Evolutionary conservation across 2,888 invertebrate species (phyloP), one percentile per base, ranked within the genome.

Genomic region (Macrophya annulata): DNA sequence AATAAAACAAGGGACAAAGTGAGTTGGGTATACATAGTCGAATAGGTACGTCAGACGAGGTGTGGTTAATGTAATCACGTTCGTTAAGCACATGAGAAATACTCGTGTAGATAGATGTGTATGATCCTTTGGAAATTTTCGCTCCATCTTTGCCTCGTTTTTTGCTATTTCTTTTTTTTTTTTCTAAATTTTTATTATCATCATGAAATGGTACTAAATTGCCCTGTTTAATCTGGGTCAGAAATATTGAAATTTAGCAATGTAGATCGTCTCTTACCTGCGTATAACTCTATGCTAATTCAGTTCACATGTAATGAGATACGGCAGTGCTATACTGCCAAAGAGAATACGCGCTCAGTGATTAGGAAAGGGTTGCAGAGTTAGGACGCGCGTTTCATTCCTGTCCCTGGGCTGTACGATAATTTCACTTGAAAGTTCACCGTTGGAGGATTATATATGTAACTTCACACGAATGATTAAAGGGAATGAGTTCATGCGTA

Each of bases 271-370:
- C 48, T 12, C 8, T 76, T 62, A 21, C 25, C 21, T 62, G 21
- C 25, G 62, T 62, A 81, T 55, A 77, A 62, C 37, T 62, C 43
- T 62, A 81, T 62, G 81, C 59, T 81, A 62, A 81, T 59, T 51
- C 40, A 6, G 40, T 81, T 62, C 62, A 15, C 21, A 51, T 21
- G 62, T 62, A 43, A 81, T 43, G 59, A 81, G 40, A 62, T 62
- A 81, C 43, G 48, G 25, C 79, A 43, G 62, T 59, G 37, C 40
- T 43, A 51, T 15, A 10, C 51, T 55, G 55, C 43, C 55, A 59
- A 81, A 81, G 81, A 81, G 81, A 81, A 59, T 81, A 81, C 59
- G 43, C 79, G 79, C 79, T 62, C 62, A 43, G 81, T 81, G 81
- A 81, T 81, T 59, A 40, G 81, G 59, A 62, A 59, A 59, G 62